These are phyloP conservation scores for Drosophila jambulina DNA, from an alignment of 1,140 invertebrate species.

Conservation along the genomic window DNA sequence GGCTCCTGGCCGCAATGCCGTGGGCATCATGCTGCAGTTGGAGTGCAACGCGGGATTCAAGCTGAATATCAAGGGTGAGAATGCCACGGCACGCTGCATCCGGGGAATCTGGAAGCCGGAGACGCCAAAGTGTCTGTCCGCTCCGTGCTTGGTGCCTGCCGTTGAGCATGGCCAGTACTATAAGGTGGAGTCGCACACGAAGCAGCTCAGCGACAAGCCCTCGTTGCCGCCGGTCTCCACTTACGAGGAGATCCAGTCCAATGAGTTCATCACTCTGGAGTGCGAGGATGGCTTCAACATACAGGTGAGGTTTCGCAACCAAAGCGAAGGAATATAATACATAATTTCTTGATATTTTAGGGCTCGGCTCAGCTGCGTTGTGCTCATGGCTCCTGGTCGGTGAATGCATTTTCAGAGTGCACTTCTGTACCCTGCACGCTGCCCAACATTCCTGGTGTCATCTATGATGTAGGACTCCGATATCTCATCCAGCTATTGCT, in stretches of 20 bases:
- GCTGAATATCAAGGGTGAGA: slow-evolving; percentile 89
- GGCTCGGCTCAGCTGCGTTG: slow-evolving; percentile 90
- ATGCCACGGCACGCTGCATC: slow-evolving; percentile 91
- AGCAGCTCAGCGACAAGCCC: slow-evolving; percentile 70
- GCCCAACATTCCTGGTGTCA: slow-evolving; percentile 89
- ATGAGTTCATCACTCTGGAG: slow-evolving; percentile 81
- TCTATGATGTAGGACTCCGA: slow-evolving; percentile 86
- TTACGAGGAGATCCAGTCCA: slow-evolving; percentile 84
- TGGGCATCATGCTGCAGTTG: slow-evolving; percentile 90
- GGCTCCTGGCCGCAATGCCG: slow-evolving; percentile 85
- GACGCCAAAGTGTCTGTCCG: slow-evolving; percentile 90
- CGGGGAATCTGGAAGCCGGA: slow-evolving; percentile 92
- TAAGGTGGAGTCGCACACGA: slow-evolving; percentile 78
- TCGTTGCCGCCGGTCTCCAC: slow-evolving; percentile 69
- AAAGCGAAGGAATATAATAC: neutral
- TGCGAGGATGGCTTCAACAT: slow-evolving; percentile 83
- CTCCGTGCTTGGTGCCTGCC: slow-evolving; percentile 81
- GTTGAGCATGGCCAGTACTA: slow-evolving; percentile 82
- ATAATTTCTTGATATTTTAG: slow-evolving; percentile 19
- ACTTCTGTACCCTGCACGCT: slow-evolving; percentile 91
- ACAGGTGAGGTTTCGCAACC: slow-evolving; percentile 49
- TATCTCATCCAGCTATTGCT: too few species aligned
- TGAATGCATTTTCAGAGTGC: slow-evolving; percentile 91
- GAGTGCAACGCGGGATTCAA: slow-evolving; percentile 91
- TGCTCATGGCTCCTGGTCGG: slow-evolving; percentile 92